These are phyloP conservation scores for Glaucomys volans DNA, from an alignment of 2,113 vertebrate genomes.

Conservation along the genomic window DNA sequence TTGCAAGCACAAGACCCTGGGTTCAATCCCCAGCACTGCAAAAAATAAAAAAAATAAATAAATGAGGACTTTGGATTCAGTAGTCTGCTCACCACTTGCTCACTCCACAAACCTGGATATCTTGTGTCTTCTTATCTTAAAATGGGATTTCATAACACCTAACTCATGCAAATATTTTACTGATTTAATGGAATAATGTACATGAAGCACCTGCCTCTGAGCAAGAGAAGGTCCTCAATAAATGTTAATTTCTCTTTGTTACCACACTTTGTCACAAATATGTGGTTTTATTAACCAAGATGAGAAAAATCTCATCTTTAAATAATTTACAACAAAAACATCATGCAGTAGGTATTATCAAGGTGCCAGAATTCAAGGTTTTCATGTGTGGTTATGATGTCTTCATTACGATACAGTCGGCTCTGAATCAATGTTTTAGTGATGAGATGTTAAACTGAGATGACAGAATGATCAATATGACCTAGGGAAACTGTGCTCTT, in stretches of 20 bases:
- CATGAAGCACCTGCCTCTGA: neutral
- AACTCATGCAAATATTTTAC: neutral
- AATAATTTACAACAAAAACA: neutral
- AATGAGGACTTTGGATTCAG: neutral
- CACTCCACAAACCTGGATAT: neutral
- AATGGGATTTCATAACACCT: neutral
- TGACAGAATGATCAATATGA: neutral
- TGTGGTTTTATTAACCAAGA: conserved; percentile 13
- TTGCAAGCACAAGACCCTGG: too few relatives aligned
- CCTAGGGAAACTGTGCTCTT: neutral
- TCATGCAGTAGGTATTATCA: neutral
- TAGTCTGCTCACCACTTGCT: neutral
- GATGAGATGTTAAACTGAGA: neutral
- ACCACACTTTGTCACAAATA: neutral
- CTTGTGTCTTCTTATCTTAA: neutral
- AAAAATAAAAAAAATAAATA: too few relatives aligned
- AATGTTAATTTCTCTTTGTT: conserved; percentile 33
- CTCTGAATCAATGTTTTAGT: neutral
- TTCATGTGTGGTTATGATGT: neutral
- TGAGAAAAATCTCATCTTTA: conserved; percentile 15
- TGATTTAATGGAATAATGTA: neutral
- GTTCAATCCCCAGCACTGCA: too few relatives aligned
- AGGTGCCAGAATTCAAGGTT: neutral
- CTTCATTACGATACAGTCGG: neutral
- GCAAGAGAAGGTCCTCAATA: neutral